Evolutionary conservation across 1,140 invertebrate genomes (phyloP), one percentile per base, ranked within the genome.

Genomic region (Dinothrombium tinctorium): DNA sequence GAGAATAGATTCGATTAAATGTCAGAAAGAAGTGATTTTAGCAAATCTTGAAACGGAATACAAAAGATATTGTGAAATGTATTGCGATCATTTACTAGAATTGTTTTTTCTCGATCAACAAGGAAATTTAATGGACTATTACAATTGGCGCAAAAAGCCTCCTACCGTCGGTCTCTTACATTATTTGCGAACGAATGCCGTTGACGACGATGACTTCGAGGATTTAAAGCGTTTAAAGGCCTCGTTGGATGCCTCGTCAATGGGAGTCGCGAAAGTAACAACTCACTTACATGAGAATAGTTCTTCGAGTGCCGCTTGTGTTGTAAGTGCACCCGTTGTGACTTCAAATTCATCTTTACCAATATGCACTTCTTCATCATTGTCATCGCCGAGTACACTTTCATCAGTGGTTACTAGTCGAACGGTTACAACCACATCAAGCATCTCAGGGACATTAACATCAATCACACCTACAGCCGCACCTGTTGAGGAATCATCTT

Each of bases 41-140:
- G 53, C 55, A 28, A 33, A 53, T 26, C 52, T 56, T 37, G 44
- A 46, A 19, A 48, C 46, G 37, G 48, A 55, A 32, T 50, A 59
- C 47, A 42, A 41, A 22, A 23, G 36, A 17, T 24, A 39, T 4
- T 39, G 41, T 40, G 65, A 67, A 20, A 66, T 60, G 53, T 80
- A 80, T 59, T 68, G 70, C 49, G 80, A 86, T 53, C 70, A 75
- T 59, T 65, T 76, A 47, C 68, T 75, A 36, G 82, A 87, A 61
- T 60, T 75, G 38, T 87, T 73, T 62, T 84, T 79, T 58, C 65
- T 87, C 31, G 74, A 82, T 59, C 69, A 68, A 51, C 74, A 74
- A 45, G 77, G 77, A 26, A 83, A 82, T 58, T 71, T 86, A 59
- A 74, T 82, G 68, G 82, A 87, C 54, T 80, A 74, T 56, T 67